Evolutionary conservation across 1,140 invertebrate genomes (phyloP).

Genomic region (Linepithema humile): DNA sequence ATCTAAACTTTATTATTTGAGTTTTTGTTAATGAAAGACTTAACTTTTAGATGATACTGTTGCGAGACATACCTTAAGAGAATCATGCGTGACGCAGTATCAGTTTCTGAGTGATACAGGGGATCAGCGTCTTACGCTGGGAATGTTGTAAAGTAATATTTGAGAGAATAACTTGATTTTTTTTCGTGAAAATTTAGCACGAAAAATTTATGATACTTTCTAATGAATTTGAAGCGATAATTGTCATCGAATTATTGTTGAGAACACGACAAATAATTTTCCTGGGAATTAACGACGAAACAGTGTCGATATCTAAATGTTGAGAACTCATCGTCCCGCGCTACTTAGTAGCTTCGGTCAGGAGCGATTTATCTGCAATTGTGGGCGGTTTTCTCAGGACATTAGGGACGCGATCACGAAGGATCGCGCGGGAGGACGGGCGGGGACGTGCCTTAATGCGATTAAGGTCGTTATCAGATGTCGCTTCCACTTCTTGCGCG

Average conservation of each 20-base stretch:
- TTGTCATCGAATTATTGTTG: not conserved
- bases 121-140: not conserved
- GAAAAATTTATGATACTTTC: not conserved
- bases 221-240: not conserved
- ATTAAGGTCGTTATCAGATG: conserved; percentile 84
- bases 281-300: not conserved
- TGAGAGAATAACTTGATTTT: not conserved
- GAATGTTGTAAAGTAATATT: no score
- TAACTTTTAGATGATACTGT: no score
- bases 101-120: not conserved
- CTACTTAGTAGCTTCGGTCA: conserved; percentile 5
- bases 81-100: conserved; percentile 21
- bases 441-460: conserved; percentile 76
- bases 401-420: conserved; percentile 69
- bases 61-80: no score
- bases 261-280: not conserved
- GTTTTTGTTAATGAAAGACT: no score
- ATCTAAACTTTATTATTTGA: no score
- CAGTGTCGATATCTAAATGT: conserved; percentile 25
- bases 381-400: conserved; percentile 63
- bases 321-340: not conserved
- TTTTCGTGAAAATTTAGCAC: not conserved
- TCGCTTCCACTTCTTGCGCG: conserved; percentile 79
- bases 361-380: conserved; percentile 70
- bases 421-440: conserved; percentile 54